Evolutionary conservation across 2,113 vertebrate genomes (phyloP).

Genomic region (Entosphenus tridentatus): DNA sequence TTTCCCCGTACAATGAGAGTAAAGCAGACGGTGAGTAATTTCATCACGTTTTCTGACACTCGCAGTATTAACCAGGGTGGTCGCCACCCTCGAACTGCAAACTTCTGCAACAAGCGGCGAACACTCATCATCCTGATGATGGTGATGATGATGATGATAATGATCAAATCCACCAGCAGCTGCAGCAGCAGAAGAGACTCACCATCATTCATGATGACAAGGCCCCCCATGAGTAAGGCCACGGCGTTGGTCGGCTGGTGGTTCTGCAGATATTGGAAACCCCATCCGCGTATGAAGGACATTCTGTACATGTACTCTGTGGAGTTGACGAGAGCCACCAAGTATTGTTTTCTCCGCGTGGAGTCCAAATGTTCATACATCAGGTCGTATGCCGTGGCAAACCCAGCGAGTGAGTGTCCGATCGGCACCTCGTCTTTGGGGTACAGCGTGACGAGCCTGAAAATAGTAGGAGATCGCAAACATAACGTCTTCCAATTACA

Average conservation of each 20-base stretch:
- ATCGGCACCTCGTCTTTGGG: conserved; percentile 91
- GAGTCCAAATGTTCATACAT: conserved; percentile 64
- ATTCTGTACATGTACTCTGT: conserved; percentile 79
- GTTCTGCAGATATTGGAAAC: conserved; percentile 94
- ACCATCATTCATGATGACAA: conserved; percentile 94
- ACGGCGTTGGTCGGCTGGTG: conserved; percentile 98
- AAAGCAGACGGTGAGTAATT: too few species aligned
- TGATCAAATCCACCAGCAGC: too few species aligned
- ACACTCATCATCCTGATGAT: too few species aligned
- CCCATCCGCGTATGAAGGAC: conserved; percentile 75
- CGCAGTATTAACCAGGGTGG: too few species aligned
- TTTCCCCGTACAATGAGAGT: too few species aligned
- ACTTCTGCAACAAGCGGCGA: too few species aligned
- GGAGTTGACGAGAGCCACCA: conserved; percentile 78
- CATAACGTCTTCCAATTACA: too few species aligned
- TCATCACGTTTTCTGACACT: too few species aligned
- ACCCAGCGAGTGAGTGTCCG: conserved; percentile 80
- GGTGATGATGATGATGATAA: too few species aligned
- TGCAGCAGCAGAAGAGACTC: neutral
- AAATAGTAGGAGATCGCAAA: conserved; percentile 8
- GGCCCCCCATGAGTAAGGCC: conserved; percentile 70
- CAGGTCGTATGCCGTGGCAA: conserved; percentile 92
- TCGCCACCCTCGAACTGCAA: too few species aligned
- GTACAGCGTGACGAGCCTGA: conserved; percentile 81
- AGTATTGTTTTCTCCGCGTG: conserved; percentile 61